phyloP scores from a whole-genome alignment of 2,113 vertebrate species.

The Oncorhynchus clarkii region DNA sequence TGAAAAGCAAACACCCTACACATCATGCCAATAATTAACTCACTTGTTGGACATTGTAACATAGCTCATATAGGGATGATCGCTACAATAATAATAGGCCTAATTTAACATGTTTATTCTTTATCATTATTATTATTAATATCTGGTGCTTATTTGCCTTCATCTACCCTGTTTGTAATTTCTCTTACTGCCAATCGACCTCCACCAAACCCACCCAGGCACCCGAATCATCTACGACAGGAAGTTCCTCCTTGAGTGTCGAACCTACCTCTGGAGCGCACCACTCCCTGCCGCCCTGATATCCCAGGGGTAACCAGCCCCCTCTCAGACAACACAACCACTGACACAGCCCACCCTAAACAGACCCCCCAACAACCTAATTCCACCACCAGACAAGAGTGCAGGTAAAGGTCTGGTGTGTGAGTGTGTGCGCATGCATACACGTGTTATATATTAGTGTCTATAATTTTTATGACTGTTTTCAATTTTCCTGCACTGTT shows the following conservation, averaged over 20 bases:
- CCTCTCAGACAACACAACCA: conserved; percentile 48
- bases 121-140: no score
- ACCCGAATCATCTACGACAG: conserved; percentile 79
- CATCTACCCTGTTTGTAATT: conserved; percentile 23
- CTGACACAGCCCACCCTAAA: conserved; percentile 61
- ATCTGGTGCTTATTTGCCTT: conserved; percentile 76
- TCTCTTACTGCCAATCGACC: no score
- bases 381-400: conserved; percentile 67
- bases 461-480: not conserved
- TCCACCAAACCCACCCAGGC: conserved; percentile 55
- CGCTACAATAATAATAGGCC: no score
- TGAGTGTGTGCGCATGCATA: not conserved
- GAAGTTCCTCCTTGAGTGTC: conserved; percentile 82
- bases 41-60: no score
- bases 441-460: not conserved
- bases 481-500: not conserved
- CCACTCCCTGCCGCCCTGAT: conserved; percentile 77
- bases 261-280: conserved; percentile 75
- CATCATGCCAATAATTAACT: no score
- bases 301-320: conserved; percentile 87
- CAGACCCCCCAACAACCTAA: conserved; percentile 35
- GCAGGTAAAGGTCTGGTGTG: conserved; percentile 36
- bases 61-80: no score
- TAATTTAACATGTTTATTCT: no score
- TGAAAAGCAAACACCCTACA: no score